Evolutionary conservation across 2,888 invertebrate species (phyloP), one percentile per base, ranked within the genome.

Genomic region (Beris morrisii): DNA sequence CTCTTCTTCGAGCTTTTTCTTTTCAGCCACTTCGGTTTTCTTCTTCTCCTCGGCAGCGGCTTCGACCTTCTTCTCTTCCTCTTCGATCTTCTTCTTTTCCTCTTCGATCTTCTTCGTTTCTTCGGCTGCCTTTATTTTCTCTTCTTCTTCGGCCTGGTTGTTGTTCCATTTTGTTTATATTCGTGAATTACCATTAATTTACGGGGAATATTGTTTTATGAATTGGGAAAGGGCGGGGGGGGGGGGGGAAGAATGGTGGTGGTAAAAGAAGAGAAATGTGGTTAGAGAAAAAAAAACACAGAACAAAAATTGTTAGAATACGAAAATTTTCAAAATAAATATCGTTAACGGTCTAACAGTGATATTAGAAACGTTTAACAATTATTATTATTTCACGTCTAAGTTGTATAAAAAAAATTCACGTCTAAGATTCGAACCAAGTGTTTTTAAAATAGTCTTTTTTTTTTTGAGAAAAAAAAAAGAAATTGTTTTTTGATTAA

Each of bases 11-110:
- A 77, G 80, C 77, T 82, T 81, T 70, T 81, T 77, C 73, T 80
- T 77, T 70, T 81, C 81, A 72, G 77, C 75, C 67, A 77, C 74
- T 76, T 79, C 82, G 81, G 79, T 82, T 70, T 80, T 82, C 81
- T 83, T 57, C 66, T 84, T 82, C 1, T 83, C 78, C 68, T 83
- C 83, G 68, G 83, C 83, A 75, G 75, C 75, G 69, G 77, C 77
- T 73, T 74, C 54, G 45, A 66, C 65, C 31, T 66, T 52, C 31
- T 57, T 81, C 31, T 44, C 48, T 52, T 67, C 64, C 57, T 32
- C 65, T 30, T 68, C 61, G 67, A 66, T 64, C 43, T 32, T n/a
- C 55, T 67, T 70, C 53, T 67, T 78, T 69, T 65, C 66, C 58
- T 72, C 68, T 45, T 64, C 68, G 7, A 48, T 56, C 53, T 72